A percentile compares a stretch with the other conserved stretches of the same genome.
Evolutionary conservation across 1,140 invertebrate genomes (phyloP).

Genomic region (Cotesia vestalis): DNA sequence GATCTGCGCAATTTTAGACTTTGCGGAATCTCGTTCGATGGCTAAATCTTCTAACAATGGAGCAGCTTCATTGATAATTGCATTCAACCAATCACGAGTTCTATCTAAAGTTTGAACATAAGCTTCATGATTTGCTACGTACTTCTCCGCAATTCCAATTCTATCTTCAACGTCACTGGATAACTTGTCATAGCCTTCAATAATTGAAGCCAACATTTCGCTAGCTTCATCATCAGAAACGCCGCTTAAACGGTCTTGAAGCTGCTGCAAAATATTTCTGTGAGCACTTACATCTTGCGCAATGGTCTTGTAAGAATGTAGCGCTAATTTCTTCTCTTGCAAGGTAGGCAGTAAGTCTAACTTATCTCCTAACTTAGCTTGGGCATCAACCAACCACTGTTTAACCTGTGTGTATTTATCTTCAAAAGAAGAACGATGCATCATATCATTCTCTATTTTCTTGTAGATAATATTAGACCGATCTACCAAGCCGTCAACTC

Average conservation of each 20-base stretch:
- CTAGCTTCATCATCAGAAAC: constrained; percentile 80
- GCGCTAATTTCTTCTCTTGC: constrained; percentile 84
- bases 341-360: constrained; percentile 78
- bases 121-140: constrained; percentile 83
- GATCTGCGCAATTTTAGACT: constrained; percentile 77
- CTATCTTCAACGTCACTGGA: constrained; percentile 74
- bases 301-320: constrained; percentile 79
- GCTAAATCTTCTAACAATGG: constrained; percentile 74
- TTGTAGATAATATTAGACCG: constrained; percentile 86
- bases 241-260: constrained; percentile 78
- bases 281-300: constrained; percentile 85
- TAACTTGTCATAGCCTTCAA: constrained; percentile 75
- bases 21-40: constrained; percentile 78
- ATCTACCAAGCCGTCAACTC: constrained; percentile 85
- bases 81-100: constrained; percentile 77
- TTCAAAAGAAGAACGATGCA: constrained; percentile 89
- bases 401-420: constrained; percentile 85
- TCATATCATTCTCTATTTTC: constrained; percentile 83
- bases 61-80: constrained; percentile 75
- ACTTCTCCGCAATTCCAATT: constrained; percentile 74
- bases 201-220: constrained; percentile 74
- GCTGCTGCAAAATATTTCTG: constrained; percentile 78
- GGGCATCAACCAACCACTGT: constrained; percentile 81
- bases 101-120: constrained; percentile 81
- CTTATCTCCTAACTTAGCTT: constrained; percentile 74